Percentiles rank a stretch among this genome's conserved stretches.
Conservation (phyloP, 1,140 invertebrate species). For the Papilio dardanus region DNA sequence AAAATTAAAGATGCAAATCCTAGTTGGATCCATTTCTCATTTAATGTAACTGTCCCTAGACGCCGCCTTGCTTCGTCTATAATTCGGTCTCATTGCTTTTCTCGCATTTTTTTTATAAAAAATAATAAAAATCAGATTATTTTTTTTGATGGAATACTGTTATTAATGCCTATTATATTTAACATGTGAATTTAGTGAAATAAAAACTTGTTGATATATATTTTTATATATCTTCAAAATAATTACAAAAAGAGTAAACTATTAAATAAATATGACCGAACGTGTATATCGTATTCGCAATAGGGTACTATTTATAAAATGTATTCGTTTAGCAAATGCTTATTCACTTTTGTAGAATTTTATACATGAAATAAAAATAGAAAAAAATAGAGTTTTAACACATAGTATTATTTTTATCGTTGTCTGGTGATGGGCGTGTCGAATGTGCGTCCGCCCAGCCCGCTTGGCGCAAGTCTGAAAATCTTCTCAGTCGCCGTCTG, state of each 20-base stretch:
- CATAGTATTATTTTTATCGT: slow-evolving; percentile 49
- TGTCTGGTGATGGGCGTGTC: slow-evolving; percentile 61
- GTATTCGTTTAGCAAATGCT: background rate
- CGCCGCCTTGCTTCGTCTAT: slow-evolving; percentile 60
- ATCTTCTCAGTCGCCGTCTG: slow-evolving; percentile 50
- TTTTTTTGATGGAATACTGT: too few relatives aligned
- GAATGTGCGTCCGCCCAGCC: slow-evolving; percentile 59
- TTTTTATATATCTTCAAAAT: too few relatives aligned
- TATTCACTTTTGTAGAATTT: slow-evolving; percentile 25
- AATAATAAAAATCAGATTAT: too few relatives aligned
- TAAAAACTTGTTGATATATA: too few relatives aligned
- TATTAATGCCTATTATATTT: too few relatives aligned
- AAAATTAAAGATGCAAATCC: slow-evolving; percentile 55
- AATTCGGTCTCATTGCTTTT: too few relatives aligned
- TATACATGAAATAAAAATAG: background rate
- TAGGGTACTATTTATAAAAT: too few relatives aligned
- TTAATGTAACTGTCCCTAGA: slow-evolving; percentile 53
- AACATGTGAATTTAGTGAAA: too few relatives aligned
- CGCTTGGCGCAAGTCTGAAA: slow-evolving; percentile 41
- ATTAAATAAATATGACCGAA: too few relatives aligned
- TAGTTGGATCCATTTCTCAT: slow-evolving; percentile 53
- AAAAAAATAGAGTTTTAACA: background rate
- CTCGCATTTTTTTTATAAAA: too few relatives aligned
- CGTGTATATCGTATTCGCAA: too few relatives aligned
- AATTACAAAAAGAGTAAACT: too few relatives aligned